A percentile compares a stretch with the other conserved stretches of the same genome.
Evolutionary conservation across 2,888 invertebrate genomes (phyloP).

Genomic region (Sinhomidia bicolor): DNA sequence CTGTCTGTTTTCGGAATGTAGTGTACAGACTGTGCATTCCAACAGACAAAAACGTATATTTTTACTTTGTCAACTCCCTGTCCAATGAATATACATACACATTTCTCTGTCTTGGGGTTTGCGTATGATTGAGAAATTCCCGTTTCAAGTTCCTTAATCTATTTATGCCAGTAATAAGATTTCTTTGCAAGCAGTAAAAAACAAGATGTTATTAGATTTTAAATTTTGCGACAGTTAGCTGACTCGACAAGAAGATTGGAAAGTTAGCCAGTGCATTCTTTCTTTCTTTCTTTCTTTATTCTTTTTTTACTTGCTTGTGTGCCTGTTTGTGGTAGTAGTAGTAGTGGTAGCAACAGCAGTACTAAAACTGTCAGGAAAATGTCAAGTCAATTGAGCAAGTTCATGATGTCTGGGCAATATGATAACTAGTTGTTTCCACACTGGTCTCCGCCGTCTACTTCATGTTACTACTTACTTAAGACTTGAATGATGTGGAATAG

Average conservation of each 20-base stretch:
- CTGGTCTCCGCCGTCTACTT: too few relatives aligned
- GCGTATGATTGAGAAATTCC: neutral
- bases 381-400: neutral
- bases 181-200: slow-evolving; percentile 5
- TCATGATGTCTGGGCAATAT: neutral
- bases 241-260: slow-evolving; percentile 14
- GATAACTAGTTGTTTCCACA: neutral
- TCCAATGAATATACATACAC: too few relatives aligned
- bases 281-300: neutral
- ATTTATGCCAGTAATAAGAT: slow-evolving; percentile 44
- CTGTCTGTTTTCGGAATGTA: too few relatives aligned
- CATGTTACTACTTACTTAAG: neutral
- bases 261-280: neutral
- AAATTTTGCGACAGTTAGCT: slow-evolving; percentile 28
- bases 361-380: neutral
- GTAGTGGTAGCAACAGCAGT: too few relatives aligned
- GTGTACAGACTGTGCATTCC: too few relatives aligned
- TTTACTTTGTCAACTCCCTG: too few relatives aligned
- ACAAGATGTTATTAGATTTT: slow-evolving; percentile 33
- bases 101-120: too few relatives aligned
- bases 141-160: slow-evolving; percentile 45
- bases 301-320: slow-evolving; percentile 3
- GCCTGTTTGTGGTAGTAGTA: too few relatives aligned
- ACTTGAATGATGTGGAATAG: neutral
- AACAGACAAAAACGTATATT: too few relatives aligned